Base-by-base conservation (phyloP, 2,888 invertebrate genomes). In the Polylopha cassiicola region DNA sequence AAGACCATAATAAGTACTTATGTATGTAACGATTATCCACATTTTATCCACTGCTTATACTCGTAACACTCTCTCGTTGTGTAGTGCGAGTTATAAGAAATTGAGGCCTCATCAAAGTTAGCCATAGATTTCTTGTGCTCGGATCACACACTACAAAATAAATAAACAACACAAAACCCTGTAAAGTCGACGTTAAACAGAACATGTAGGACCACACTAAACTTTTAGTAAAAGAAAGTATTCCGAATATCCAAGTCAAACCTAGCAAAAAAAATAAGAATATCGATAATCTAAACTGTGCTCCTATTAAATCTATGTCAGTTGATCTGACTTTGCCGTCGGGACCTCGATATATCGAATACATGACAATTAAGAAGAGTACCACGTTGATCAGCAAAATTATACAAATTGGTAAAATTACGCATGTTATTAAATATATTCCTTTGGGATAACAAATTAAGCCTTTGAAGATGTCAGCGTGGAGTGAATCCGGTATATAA, bases 241-340 rank as follows among this genome's bases (percentile, higher is more conserved):
- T 59, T 3, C 89, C 89, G 57, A 90, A 90, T 13, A 89, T 67
- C 89, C 89, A 90, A 1, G 89, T 87, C 2, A 89, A 65, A 0
- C 90, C 89, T 8, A 90, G 61, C 16, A 90, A 66, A 43, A 89
- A 90, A 57, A 89, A 89, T 31, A 90, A 65, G 48, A 89, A 75
- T 43, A 89, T 70, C 0, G 87, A 88, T 7, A 89, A 61, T 17
- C 89, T 74, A 4, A 89, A 60, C 49, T 89, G 89, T 9, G 87
- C 84, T 2, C 79, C 51, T 4, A 71, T 68, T 36, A 87, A 49
- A 61, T 78, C 62, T 48, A 66, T 78, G 50, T 64, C 87, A 0
- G 70, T 58, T 3, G 67, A 51, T 39, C 87, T 80, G 45, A 82
- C 73, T 46, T 87, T 80, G 26, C 87, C 82, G 47, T 87, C 84